A percentile compares a stretch with the other conserved stretches of the same genome.
Conservation (phyloP, 2,113 vertebrate genomes). For the Hippocampus guttulatus region DNA sequence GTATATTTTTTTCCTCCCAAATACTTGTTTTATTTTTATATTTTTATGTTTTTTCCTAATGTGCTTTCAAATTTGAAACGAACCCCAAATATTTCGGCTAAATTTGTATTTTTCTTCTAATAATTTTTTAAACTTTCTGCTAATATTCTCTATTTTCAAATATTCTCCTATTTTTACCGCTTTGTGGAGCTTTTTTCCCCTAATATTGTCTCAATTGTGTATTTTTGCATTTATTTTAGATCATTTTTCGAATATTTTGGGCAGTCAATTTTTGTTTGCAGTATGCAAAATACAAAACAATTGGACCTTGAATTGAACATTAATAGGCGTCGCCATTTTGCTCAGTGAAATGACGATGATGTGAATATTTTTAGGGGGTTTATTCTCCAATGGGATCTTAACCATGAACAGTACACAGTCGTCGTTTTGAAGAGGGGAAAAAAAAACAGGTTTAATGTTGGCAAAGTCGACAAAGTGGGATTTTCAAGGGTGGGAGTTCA, state of each 20-base stretch:
- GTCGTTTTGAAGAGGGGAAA: neutral
- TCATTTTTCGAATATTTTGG: neutral
- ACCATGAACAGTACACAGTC: neutral
- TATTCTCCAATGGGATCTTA: neutral
- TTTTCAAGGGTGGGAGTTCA: neutral
- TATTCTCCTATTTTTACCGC: no score
- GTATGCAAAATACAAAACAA: neutral
- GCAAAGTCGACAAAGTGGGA: constrained; percentile 1
- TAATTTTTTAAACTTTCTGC: no score
- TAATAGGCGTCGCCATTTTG: neutral
- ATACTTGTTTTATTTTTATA: no score
- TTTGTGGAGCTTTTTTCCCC: no score
- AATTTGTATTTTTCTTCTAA: no score
- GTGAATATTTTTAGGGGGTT: neutral
- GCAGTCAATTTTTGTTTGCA: neutral
- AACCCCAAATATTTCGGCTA: no score
- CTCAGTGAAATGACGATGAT: neutral
- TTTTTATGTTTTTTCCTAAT: no score
- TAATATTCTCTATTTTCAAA: no score
- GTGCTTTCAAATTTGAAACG: no score
- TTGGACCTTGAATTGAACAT: neutral
- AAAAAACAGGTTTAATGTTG: neutral
- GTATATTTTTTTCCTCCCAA: no score
- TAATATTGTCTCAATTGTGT: no score
- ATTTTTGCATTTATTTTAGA: no score